These are phyloP conservation scores for Sitodiplosis mosellana DNA, from an alignment of 1,140 invertebrate species.

Conservation along the genomic window DNA sequence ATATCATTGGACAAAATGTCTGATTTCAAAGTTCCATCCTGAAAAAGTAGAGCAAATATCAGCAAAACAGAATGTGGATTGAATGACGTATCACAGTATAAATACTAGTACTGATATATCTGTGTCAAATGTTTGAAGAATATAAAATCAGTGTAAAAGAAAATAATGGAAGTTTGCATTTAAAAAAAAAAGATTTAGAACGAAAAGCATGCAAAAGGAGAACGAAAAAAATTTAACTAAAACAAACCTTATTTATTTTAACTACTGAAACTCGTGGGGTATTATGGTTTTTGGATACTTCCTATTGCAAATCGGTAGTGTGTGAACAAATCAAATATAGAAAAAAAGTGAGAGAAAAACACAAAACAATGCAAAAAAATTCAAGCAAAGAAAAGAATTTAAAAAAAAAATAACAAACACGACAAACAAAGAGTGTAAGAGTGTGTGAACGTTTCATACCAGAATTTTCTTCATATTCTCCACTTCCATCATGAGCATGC, in stretches of 20 bases:
- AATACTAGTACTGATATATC: background rate
- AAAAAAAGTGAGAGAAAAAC: constrained; percentile 15
- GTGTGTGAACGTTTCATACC: too few species aligned
- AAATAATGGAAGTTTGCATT: background rate
- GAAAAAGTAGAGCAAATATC: constrained; percentile 10
- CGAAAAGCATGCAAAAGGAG: constrained; percentile 4
- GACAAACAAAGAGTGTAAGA: too few species aligned
- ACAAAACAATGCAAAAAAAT: constrained; percentile 7
- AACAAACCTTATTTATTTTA: constrained; percentile 32
- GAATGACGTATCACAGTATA: background rate
- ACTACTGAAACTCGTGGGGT: constrained; percentile 33
- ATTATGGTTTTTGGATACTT: constrained; percentile 24
- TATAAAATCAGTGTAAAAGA: too few species aligned
- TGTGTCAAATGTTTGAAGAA: background rate
- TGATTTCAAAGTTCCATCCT: constrained; percentile 43
- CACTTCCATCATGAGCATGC: constrained; percentile 47
- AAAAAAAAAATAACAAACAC: too few species aligned
- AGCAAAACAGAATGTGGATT: background rate
- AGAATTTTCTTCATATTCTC: constrained; percentile 39
- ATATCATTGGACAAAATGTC: constrained; percentile 36
- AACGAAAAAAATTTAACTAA: constrained; percentile 6
- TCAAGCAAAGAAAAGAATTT: constrained; percentile 4
- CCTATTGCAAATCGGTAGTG: constrained; percentile 37
- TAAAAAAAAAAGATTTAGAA: background rate
- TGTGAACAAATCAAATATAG: constrained; percentile 25